phyloP scores from a whole-genome alignment of 2,797 vertebrate species.

The Sebastes kiyomatsui region DNA sequence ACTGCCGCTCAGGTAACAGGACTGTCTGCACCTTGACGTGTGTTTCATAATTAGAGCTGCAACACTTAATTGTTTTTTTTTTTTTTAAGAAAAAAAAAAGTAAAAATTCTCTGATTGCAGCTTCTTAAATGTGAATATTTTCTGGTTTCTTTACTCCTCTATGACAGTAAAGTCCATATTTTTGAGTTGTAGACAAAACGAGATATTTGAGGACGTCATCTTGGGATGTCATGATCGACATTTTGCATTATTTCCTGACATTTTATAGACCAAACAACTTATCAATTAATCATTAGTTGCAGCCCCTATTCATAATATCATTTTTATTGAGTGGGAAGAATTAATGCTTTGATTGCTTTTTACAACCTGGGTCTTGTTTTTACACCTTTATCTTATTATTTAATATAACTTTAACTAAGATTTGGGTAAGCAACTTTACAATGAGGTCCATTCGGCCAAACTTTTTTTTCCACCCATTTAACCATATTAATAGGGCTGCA shows the following conservation, averaged over 20 bases:
- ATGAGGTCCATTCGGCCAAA: neutral
- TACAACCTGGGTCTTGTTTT: neutral
- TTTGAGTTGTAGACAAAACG: no score
- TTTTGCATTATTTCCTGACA: no score
- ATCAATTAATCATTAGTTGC: no score
- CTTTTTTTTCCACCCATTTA: neutral
- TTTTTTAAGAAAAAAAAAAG: no score
- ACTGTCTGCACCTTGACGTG: neutral
- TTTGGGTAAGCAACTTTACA: neutral
- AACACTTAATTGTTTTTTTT: no score
- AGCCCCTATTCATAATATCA: accelerated
- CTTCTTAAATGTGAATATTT: no score
- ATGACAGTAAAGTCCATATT: accelerated
- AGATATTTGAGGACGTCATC: no score
- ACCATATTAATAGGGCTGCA: neutral
- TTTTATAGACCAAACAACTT: no score
- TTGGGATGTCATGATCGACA: no score
- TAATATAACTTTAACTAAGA: neutral
- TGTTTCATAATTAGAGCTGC: neutral
- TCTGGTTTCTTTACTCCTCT: no score
- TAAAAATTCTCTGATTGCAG: no score
- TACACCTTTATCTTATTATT: neutral
- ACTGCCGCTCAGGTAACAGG: slow-evolving; percentile 81
- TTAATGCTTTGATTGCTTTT: neutral
- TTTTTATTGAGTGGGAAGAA: neutral